Conservation (phyloP, 2,797 vertebrate species). For the Danio kyathit region DNA sequence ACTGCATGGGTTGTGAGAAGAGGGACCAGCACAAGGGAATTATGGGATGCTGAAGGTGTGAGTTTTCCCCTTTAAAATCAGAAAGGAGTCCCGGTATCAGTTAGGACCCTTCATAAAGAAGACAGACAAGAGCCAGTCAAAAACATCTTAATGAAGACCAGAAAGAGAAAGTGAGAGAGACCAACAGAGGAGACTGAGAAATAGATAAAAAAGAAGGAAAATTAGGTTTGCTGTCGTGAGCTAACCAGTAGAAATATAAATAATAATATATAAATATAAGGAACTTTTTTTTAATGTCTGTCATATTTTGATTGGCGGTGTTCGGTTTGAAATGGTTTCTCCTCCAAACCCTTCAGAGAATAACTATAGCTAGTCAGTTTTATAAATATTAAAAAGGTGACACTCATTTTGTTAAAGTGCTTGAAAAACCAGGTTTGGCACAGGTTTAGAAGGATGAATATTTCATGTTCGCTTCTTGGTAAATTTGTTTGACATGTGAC, state of each 20-base stretch:
- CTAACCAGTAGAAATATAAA: neutral
- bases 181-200: neutral
- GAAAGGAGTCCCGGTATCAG: neutral
- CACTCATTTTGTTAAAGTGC: constrained; percentile 42
- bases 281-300: neutral
- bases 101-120: constrained; percentile 11
- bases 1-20: neutral
- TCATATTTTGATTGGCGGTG: neutral
- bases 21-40: too few relatives aligned
- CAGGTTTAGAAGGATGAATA: constrained; percentile 69
- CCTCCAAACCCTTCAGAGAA: neutral
- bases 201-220: neutral
- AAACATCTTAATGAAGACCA: constrained; percentile 39
- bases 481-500: too few relatives aligned
- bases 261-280: neutral
- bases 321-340: constrained; percentile 9
- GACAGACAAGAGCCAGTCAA: constrained; percentile 8
- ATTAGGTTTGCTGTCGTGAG: neutral
- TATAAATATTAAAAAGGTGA: constrained; percentile 34
- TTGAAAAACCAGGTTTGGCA: constrained; percentile 65
- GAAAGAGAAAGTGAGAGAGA: neutral
- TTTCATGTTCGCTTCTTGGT: constrained; percentile 62
- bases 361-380: neutral
- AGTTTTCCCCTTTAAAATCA: constrained; percentile 4
- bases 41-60: neutral